Evolutionary conservation across 2,797 vertebrate species (phyloP), one percentile per base, ranked within the genome.

Genomic region (Sardinella longiceps): DNA sequence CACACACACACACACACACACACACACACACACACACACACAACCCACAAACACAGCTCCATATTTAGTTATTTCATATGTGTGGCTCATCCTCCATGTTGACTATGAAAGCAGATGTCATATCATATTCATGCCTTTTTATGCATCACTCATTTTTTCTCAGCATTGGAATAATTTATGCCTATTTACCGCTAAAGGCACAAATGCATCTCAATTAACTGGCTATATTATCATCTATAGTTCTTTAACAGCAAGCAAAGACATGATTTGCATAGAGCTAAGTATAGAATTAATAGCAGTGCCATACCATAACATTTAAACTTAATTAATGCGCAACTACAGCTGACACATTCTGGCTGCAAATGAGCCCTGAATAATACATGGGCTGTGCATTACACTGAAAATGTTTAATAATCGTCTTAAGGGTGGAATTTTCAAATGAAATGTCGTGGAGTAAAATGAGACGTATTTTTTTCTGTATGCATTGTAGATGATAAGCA

Each of bases 381-480:
- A 77, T 39, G 18, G 37, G 18, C 70, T 23, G 70, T 23, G 15
- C 70, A 77, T 77, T 77, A 77, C 70, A 20, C 15, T n/a, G 33
- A 39, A 23, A 33, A 15, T 33, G 63, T 70, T 30, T 37, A 70
- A 77, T 43, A 77, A 23, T 1, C 2, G 37, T 77, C 70, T 77
- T 39, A 23, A 77, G 18, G 18, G 33, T n/a, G 70, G 37, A 37
- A 43, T 77, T 77, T 77, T 77, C 70, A 14, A 9, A 77, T 77
- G 70, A 77, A 77, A 39, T 43, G 70, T 43, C 5, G 23, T 23
- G 70, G 70, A 77, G 37, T 18, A 39, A 43, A 77, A 43, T 43
- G 33, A 23, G 70, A 77, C 70, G 10, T 77, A 77, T 77, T 77
- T 77, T 77, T 77, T 77, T 43, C 37, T 43, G 18, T 77, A 23